Percentiles rank a stretch among this genome's conserved stretches.
Evolutionary conservation across 2,113 vertebrate genomes (phyloP).

Genomic region (Tautogolabrus adspersus): DNA sequence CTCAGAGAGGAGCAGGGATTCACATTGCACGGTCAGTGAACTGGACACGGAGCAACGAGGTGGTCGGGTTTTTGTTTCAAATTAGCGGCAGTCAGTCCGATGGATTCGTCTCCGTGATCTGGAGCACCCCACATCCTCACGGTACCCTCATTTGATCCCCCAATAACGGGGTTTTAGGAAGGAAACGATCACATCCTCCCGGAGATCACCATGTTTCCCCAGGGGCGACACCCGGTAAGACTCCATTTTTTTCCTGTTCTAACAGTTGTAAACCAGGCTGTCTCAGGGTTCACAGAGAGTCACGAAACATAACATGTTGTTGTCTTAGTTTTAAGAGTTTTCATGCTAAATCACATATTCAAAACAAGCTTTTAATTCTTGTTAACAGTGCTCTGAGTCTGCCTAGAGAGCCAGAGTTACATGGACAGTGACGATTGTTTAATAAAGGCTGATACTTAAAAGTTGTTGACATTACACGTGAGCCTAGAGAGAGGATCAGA

Average conservation of each 20-base stretch:
- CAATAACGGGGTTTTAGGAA: slow-evolving; percentile 38
- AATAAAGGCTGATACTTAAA: slow-evolving; percentile 44
- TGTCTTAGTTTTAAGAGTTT: slow-evolving; percentile 22
- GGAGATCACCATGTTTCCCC: slow-evolving; percentile 79
- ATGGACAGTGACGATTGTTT: neutral
- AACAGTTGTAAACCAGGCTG: slow-evolving; percentile 38
- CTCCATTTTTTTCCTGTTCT: slow-evolving; percentile 5
- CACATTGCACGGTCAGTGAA: slow-evolving; percentile 49
- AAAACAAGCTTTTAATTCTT: slow-evolving; percentile 15
- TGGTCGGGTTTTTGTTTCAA: slow-evolving; percentile 27
- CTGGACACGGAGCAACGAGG: slow-evolving; percentile 22
- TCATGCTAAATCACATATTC: neutral
- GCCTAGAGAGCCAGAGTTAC: slow-evolving; percentile 1
- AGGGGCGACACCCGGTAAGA: slow-evolving; percentile 84
- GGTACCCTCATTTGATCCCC: slow-evolving; percentile 36
- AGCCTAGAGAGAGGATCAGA: slow-evolving; percentile 27
- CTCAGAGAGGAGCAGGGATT: slow-evolving; percentile 35
- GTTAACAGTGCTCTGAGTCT: slow-evolving; percentile 38
- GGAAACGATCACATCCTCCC: slow-evolving; percentile 56
- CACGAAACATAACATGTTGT: slow-evolving; percentile 32
- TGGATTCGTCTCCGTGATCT: slow-evolving; percentile 69
- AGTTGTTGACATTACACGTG: slow-evolving; percentile 51
- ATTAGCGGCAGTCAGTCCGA: slow-evolving; percentile 53
- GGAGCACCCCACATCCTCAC: slow-evolving; percentile 20
- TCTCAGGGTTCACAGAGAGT: neutral